These are phyloP conservation scores for Sinocyclocheilus anshuiensis DNA, from an alignment of 2,113 vertebrate genomes.

Conservation along the genomic window DNA sequence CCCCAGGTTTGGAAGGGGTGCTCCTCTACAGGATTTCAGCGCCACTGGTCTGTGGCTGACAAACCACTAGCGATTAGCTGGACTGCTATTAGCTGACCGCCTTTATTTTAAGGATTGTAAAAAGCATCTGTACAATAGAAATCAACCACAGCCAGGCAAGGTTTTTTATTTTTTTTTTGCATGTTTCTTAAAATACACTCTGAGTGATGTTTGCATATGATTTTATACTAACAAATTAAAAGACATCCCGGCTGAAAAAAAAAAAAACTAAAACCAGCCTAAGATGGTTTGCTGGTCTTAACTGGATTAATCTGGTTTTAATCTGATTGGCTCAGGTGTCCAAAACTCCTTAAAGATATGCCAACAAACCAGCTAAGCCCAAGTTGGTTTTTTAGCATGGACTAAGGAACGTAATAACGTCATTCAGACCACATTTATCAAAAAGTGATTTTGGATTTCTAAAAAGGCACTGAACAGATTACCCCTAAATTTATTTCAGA, in stretches of 20 bases:
- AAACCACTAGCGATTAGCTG: constrained; percentile 25
- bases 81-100: constrained; percentile 18
- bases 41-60: constrained; percentile 30
- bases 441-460: neutral
- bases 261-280: neutral
- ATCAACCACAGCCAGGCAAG: neutral
- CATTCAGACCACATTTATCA: neutral
- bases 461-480: neutral
- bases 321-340: too few species aligned
- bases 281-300: too few species aligned
- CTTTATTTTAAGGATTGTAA: constrained; percentile 18
- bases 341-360: too few species aligned
- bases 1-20: constrained; percentile 7
- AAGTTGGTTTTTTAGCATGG: neutral
- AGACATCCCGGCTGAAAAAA: neutral
- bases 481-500: neutral
- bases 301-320: too few species aligned
- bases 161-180: too few species aligned
- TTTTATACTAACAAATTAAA: neutral
- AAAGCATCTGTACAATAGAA: neutral
- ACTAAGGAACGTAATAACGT: neutral
- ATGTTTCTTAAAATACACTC: neutral
- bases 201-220: neutral
- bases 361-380: too few species aligned
- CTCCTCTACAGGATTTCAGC: neutral